Evolutionary conservation across 1,140 invertebrate species (phyloP), one percentile per base, ranked within the genome.

Genomic region (Drosophila paulistorum): DNA sequence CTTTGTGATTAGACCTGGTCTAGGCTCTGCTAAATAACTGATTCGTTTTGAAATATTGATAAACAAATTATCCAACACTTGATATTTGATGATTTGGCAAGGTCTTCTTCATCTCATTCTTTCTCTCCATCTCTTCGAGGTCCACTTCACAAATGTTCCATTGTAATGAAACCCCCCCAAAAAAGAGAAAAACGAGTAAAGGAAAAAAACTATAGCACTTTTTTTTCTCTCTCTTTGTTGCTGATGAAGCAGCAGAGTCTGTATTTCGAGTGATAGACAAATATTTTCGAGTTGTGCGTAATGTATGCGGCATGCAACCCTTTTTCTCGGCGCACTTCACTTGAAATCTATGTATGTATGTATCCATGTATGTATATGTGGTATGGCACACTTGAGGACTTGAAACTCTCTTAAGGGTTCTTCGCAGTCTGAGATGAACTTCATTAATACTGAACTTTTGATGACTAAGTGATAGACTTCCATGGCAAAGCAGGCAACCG

Each of bases 261-360:
- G 6, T 51, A 23, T 51, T 51, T 51, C 45, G 17, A 51, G 45
- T 51, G 45, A 51, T 51, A 51, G 45, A 51, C 45, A 51, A 51
- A 51, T 51, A 51, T 51, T 51, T 51, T 51, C 45, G 20, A 23
- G 20, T 51, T 51, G 20, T 51, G 45, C 17, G 17, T 51, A 51
- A 51, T 51, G 17, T 20, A 51, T 51, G 45, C 14, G 45, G 45
- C 45, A 23, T 20, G 45, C 45, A 51, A 51, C 45, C 45, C 45
- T 51, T 51, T 11, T 51, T 51, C 14, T 9, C 45, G 14, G 45
- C 17, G 17, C 17, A 23, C 45, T 51, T 51, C 45, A 51, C 45
- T 51, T 20, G 4, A 20, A 51, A 10, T 17, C 42, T 45, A 17
- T 14, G 41, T 30, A 42, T 45, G n/a, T 14, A 39, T 39, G 37